phyloP scores from a whole-genome alignment of 2,888 invertebrate species.

The Melanostoma scalare region DNA sequence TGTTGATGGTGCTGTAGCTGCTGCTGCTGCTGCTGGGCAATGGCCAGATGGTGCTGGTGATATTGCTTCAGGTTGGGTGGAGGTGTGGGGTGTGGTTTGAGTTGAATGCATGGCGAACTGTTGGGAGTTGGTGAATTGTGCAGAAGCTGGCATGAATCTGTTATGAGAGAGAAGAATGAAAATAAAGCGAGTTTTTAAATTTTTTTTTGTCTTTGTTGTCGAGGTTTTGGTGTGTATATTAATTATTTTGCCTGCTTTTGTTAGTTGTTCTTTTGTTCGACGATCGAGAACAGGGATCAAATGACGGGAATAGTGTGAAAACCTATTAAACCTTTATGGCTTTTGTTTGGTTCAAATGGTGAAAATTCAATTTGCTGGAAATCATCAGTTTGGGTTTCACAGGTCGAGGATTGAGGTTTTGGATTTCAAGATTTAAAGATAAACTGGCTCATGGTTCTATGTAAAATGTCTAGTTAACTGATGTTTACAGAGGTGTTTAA shows the following conservation, averaged over 20 bases:
- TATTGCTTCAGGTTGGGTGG: slow-evolving; percentile 70
- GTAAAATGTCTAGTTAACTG: too few relatives aligned
- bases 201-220: slow-evolving; percentile 20
- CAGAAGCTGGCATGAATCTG: slow-evolving; percentile 81
- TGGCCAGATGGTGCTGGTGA: slow-evolving; percentile 65
- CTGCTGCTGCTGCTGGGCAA: slow-evolving; percentile 74
- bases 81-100: slow-evolving; percentile 73
- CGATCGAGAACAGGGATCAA: slow-evolving; percentile 33
- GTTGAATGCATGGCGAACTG: slow-evolving; percentile 76
- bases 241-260: slow-evolving; percentile 30
- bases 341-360: slow-evolving; percentile 2
- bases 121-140: slow-evolving; percentile 78
- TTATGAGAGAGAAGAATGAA: slow-evolving; percentile 50
- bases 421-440: too few relatives aligned
- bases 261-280: slow-evolving; percentile 29
- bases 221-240: slow-evolving; percentile 12
- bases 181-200: slow-evolving; percentile 49
- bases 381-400: background rate
- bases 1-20: slow-evolving; percentile 74
- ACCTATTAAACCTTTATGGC: slow-evolving; percentile 17
- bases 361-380: slow-evolving; percentile 27
- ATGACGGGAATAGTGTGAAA: slow-evolving; percentile 14
- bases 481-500: too few relatives aligned
- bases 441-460: too few relatives aligned
- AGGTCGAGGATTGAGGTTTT: background rate